These are phyloP conservation scores for Ciona savignyi DNA, from an alignment of 23 tunicate genomes.

Conservation along the genomic window DNA sequence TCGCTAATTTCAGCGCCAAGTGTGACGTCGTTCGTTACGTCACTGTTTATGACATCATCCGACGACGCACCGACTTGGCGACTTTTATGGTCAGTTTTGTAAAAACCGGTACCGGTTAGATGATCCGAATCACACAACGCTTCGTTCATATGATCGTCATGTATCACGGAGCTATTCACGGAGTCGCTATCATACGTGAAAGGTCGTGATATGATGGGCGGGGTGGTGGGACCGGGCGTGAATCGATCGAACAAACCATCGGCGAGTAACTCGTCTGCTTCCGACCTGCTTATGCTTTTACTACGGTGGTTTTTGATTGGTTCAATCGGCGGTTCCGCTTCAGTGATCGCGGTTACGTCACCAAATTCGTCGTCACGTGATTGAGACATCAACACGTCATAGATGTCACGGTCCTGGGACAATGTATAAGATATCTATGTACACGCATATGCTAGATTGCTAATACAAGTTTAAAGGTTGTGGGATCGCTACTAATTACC, in stretches of 20 bases:
- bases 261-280: constrained; percentile 53
- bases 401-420: constrained; percentile 5
- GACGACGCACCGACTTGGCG: background rate
- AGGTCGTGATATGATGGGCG: background rate
- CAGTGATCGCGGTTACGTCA: background rate
- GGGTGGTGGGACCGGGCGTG: constrained; percentile 36
- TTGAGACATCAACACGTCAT: background rate
- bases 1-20: background rate
- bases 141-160: background rate
- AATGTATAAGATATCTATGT: too few relatives aligned
- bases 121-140: background rate
- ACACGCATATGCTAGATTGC: too few relatives aligned
- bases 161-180: background rate
- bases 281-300: constrained; percentile 42
- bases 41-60: background rate
- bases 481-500: too few relatives aligned
- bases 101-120: background rate
- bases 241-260: constrained; percentile 23
- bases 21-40: background rate
- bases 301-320: constrained; percentile 12
- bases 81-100: background rate
- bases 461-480: too few relatives aligned
- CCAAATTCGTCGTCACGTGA: background rate
- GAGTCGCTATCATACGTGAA: background rate
- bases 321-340: background rate